These are phyloP conservation scores for Caenorhabditis sp. DNA, from an alignment of 2,888 invertebrate genomes.

Conservation along the genomic window DNA sequence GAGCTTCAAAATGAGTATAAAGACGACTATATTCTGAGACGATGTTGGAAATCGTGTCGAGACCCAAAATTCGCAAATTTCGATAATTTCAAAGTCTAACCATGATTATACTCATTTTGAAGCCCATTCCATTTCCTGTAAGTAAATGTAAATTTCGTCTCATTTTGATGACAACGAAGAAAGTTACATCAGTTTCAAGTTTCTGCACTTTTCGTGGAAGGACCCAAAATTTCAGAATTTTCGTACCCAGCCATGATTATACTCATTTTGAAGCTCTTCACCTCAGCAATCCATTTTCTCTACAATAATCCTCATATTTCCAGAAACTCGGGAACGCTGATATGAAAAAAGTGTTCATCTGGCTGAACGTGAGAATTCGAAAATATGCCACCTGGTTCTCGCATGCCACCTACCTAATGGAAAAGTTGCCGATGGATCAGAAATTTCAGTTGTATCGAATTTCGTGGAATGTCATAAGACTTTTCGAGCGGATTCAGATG, in stretches of 20 bases:
- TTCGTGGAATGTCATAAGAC: conserved; percentile 34
- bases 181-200: no score
- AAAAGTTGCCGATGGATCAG: conserved; percentile 31
- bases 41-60: no score
- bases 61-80: no score
- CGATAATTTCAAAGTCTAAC: no score
- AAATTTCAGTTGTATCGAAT: conserved; percentile 34
- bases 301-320: not conserved
- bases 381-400: conserved; percentile 46
- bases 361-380: conserved; percentile 32
- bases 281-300: not conserved
- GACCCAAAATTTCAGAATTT: not conserved
- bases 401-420: conserved; percentile 36
- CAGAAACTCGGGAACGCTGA: conserved; percentile 30
- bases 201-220: not conserved
- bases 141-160: no score
- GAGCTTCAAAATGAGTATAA: no score
- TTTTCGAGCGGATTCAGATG: conserved; percentile 33
- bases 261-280: not conserved
- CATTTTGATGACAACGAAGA: no score
- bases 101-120: no score
- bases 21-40: no score
- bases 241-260: not conserved
- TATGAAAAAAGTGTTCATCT: conserved; percentile 9
- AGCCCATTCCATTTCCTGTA: no score